Evolutionary conservation across 2,888 invertebrate genomes (phyloP), one percentile per base, ranked within the genome.

Genomic region (Mesochorus sp.): DNA sequence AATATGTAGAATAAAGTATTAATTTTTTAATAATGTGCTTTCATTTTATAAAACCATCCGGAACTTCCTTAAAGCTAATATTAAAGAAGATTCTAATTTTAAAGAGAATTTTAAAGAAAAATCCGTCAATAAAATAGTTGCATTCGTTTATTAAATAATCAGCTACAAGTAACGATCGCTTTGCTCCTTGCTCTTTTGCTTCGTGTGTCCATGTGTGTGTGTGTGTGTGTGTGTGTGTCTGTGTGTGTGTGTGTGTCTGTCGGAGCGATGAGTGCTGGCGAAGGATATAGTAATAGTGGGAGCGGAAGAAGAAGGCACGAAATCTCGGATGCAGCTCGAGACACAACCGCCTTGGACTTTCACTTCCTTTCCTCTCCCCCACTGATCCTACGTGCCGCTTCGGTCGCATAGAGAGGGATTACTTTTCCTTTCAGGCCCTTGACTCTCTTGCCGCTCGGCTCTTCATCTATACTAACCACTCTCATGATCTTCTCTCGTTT

Each of bases 281-380:
- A 74, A 77, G 59, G 74, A 80, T 76, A 74, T 70, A 71, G 71
- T 67, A 62, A 78, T 77, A 81, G 77, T 76, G 79, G 70, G 70
- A 76, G 61, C 77, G 66, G 80, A 71, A 64, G 78, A 79, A 74
- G 64, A 75, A 71, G 76, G 68, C 73, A 85, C 83, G 82, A 87
- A 87, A 86, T 86, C 85, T 86, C 82, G 83, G 86, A 88, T 85
- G 83, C 84, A 85, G 81, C 72, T 76, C 85, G 85, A 59, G 85
- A 86, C 83, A 83, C 84, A 83, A 85, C 83, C 80, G 76, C 81
- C 64, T 80, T 85, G 82, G 86, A 90, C 90, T 90, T 90, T 90
- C 90, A 90, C 90, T 90, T 90, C 90, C 88, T 89, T 88, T 86
- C 88, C 88, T 86, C 88, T 72, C 75, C 72, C 78, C 67, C 53